Evolutionary conservation across 2,113 vertebrate genomes (phyloP), one percentile per base, ranked within the genome.

Genomic region (Syngnathoides biaculeatus): DNA sequence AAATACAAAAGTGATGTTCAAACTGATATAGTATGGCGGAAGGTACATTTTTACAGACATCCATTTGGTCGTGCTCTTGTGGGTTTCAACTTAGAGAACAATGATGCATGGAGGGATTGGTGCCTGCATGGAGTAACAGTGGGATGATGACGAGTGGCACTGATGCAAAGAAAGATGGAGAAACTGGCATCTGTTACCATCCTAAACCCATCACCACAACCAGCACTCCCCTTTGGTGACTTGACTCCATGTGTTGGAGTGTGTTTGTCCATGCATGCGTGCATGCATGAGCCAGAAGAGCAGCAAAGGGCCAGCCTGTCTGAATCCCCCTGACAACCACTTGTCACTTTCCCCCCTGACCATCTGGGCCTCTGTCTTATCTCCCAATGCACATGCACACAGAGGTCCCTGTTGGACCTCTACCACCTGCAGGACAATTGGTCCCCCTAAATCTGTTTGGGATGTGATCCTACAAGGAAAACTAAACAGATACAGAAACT

Each of bases 261-360:
- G 65, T 63, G 56, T 58, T 66, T 30, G 65, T 67, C 67, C 64
- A 45, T 58, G 68, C 40, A 68, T 22, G 58, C 40, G 45, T 60
- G 61, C 15, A 47, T 61, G 48, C 50, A 57, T 62, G 62, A 35
- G 65, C 68, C 74, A 83, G 75, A 52, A 75, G 75, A 73, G 73
- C 81, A 83, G 72, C 79, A 74, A 69, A 80, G 77, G 75, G 63
- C 71, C 75, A 70, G 76, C 69, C 82, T 79, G 69, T 71, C 77
- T 81, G 70, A 78, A 73, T 81, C 84, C 60, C 84, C 79, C 71
- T 73, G 84, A 84, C 86, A 86, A 78, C 84, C 84, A 83, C 86
- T 86, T 86, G 87, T 86, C 87, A 88, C 84, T 86, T 85, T 85
- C 83, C 81, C 72, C 84, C 86, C 81, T 65, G 83, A 84, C 87